Conservation (phyloP, 1,140 invertebrate genomes). For the Brachionus koreanus region DNA sequence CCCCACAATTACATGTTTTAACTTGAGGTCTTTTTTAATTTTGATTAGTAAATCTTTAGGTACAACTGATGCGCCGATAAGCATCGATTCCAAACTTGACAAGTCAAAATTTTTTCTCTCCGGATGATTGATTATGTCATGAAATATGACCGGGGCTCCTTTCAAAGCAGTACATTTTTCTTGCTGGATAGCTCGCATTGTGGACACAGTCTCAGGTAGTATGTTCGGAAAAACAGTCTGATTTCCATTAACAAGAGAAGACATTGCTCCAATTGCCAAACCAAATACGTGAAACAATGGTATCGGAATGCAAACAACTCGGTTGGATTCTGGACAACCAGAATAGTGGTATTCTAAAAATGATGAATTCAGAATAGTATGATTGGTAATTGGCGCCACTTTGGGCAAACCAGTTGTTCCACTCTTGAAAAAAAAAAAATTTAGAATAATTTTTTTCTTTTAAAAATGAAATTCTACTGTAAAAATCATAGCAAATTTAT, state of each 20-base stretch:
- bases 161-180: constrained; percentile 76
- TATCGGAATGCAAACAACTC: constrained; percentile 70
- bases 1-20: constrained; percentile 36
- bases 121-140: constrained; percentile 69
- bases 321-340: constrained; percentile 61
- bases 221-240: constrained; percentile 69
- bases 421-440: neutral
- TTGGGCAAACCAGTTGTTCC: constrained; percentile 70
- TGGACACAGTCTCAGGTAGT: constrained; percentile 64
- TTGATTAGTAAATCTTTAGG: neutral
- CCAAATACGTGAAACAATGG: constrained; percentile 63
- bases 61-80: neutral
- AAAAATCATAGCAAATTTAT: constrained; percentile 7
- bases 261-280: neutral
- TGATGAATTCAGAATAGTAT: constrained; percentile 79
- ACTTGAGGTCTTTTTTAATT: constrained; percentile 20
- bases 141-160: constrained; percentile 94
- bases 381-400: constrained; percentile 74
- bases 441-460: neutral
- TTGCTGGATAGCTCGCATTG: constrained; percentile 65
- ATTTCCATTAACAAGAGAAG: constrained; percentile 65
- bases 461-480: neutral
- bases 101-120: constrained; percentile 56
- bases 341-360: constrained; percentile 66
- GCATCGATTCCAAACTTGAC: constrained; percentile 51